Evolutionary conservation across 2,113 vertebrate species (phyloP).

Genomic region (Chroicocephalus ridibundus): DNA sequence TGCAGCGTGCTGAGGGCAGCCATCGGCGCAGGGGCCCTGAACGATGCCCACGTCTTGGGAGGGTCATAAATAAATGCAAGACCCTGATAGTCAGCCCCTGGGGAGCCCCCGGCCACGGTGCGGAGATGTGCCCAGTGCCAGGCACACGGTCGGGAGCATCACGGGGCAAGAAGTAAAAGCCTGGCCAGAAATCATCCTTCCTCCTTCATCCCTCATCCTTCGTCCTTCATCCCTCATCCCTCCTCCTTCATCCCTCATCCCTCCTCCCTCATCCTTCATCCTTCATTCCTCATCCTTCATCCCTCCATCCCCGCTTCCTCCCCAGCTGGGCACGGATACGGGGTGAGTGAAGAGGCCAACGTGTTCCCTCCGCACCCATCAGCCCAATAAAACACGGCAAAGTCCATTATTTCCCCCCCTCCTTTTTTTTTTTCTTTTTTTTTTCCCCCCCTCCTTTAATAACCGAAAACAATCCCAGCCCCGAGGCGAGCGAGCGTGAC

Average conservation of each 20-base stretch:
- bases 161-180: not conserved
- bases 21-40: rapidly evolving
- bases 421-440: not conserved
- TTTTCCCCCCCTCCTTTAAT: not conserved
- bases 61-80: not conserved
- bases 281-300: not conserved
- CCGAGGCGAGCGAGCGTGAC: not conserved
- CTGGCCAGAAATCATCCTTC: not conserved
- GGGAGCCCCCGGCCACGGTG: not conserved
- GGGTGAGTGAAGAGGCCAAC: not conserved
- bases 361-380: not conserved
- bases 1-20: rapidly evolving
- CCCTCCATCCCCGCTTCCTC: not conserved
- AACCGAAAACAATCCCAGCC: not conserved
- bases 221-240: too few relatives aligned
- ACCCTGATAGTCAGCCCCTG: rapidly evolving
- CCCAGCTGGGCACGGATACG: rapidly evolving
- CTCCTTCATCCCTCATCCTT: not conserved
- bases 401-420: not conserved
- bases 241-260: not conserved
- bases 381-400: constrained; percentile 13
- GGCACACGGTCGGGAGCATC: not conserved
- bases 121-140: not conserved
- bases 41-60: not conserved
- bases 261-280: too few relatives aligned